Evolutionary conservation across 2,888 invertebrate genomes (phyloP).

Genomic region (Axea sp.): DNA sequence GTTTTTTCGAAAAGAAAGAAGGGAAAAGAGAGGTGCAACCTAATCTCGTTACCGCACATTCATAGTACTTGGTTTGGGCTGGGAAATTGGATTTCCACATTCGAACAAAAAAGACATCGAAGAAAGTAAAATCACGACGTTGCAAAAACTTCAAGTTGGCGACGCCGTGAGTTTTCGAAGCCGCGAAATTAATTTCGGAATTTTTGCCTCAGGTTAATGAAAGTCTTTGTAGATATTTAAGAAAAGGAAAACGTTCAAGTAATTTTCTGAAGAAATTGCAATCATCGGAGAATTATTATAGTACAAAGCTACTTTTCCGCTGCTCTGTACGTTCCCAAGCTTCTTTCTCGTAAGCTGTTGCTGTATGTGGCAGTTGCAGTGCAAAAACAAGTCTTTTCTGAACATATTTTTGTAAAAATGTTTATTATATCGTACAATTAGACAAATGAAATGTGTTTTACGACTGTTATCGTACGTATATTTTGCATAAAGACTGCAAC

Average conservation of each 20-base stretch:
- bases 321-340: too few relatives aligned
- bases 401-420: too few relatives aligned
- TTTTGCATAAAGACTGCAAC: too few relatives aligned
- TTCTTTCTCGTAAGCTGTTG: too few relatives aligned
- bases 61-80: conserved; percentile 26
- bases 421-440: too few relatives aligned
- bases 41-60: conserved; percentile 45
- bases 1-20: conserved; percentile 34
- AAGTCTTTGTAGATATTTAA: conserved; percentile 9
- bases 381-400: too few relatives aligned
- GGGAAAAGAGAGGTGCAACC: conserved; percentile 5
- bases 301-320: conserved; percentile 5
- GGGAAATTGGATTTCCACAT: conserved; percentile 53
- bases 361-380: too few relatives aligned
- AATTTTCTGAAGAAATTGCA: conserved; percentile 3
- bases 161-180: neutral
- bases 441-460: too few relatives aligned
- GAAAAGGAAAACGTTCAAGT: neutral
- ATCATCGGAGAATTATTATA: conserved; percentile 3
- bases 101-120: conserved; percentile 16
- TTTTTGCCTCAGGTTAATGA: neutral
- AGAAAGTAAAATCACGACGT: conserved; percentile 11
- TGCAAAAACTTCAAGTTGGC: conserved; percentile 1
- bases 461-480: too few relatives aligned
- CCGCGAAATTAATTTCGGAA: conserved; percentile 11